A percentile compares a stretch with the other conserved stretches of the same genome.
Evolutionary conservation across 2,113 vertebrate genomes (phyloP).

Genomic region (Irena cyanogastra): DNA sequence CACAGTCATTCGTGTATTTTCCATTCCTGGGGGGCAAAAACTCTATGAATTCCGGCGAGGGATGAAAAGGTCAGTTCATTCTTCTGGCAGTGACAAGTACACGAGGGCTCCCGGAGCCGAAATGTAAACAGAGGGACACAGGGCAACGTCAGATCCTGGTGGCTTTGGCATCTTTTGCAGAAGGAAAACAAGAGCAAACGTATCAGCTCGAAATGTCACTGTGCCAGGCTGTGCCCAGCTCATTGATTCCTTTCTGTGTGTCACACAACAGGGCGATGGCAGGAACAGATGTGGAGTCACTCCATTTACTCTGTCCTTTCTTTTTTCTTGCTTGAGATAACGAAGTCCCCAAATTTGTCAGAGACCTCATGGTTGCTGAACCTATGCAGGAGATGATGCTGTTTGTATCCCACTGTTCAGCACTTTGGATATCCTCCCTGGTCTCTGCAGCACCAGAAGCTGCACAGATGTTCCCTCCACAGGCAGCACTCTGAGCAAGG

Average conservation of each 20-base stretch:
- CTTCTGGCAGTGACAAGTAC: not conserved
- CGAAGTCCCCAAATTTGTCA: not conserved
- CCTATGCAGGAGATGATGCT: not conserved
- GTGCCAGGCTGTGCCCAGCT: slow-evolving; percentile 6
- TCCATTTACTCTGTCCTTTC: not conserved
- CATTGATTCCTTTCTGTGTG: not conserved
- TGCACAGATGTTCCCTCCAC: not conserved
- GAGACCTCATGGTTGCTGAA: not conserved
- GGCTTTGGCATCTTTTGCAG: slow-evolving; percentile 45
- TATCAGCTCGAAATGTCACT: not conserved
- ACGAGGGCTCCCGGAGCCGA: not conserved
- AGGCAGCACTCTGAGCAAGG: not conserved
- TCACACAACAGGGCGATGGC: not conserved
- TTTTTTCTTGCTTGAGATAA: not conserved
- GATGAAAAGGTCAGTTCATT: slow-evolving; percentile 86
- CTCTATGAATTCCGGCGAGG: slow-evolving; percentile 92
- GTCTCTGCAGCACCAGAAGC: not conserved
- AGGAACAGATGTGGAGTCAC: not conserved
- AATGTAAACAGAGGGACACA: not conserved
- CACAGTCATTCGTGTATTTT: slow-evolving; percentile 93
- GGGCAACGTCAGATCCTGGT: slow-evolving; percentile 28
- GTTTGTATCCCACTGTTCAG: too few species aligned
- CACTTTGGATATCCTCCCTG: not conserved
- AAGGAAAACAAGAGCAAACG: not conserved
- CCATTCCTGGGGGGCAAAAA: slow-evolving; percentile 85